Conservation (phyloP, 1,140 invertebrate species). For the Drosophila hydei region DNA sequence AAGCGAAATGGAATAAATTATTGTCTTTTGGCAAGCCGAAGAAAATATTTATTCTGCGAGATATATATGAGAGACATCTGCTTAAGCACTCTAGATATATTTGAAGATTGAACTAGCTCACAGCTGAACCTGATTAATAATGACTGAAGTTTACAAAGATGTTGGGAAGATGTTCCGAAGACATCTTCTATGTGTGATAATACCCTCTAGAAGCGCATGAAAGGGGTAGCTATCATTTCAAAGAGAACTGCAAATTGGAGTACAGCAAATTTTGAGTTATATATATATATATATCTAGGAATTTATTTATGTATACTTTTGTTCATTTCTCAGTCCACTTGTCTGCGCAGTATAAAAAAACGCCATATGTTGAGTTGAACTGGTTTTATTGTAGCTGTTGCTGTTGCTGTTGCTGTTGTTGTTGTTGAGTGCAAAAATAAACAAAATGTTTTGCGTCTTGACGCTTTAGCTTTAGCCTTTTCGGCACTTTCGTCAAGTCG, state of each 20-base stretch:
- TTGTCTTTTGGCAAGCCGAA: no score
- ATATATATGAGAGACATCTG: no score
- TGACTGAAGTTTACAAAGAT: no score
- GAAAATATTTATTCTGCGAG: no score
- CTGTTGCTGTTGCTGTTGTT: constrained; percentile 17
- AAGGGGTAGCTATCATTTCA: neutral
- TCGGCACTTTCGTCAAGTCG: constrained; percentile 67
- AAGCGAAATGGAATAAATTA: neutral
- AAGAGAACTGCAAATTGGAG: neutral
- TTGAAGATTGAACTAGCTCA: no score
- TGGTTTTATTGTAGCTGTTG: constrained; percentile 54
- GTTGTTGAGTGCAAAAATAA: constrained; percentile 59
- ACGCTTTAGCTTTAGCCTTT: constrained; percentile 46
- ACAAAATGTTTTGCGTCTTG: constrained; percentile 59
- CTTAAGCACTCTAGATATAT: no score
- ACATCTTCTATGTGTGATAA: neutral
- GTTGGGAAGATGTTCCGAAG: no score
- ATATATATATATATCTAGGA: constrained; percentile 2
- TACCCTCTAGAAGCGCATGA: neutral
- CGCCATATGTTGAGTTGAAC: constrained; percentile 65
- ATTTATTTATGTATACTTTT: constrained; percentile 5
- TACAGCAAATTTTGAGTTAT: constrained; percentile 30
- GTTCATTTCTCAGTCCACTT: constrained; percentile 36
- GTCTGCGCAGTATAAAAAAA: constrained; percentile 46
- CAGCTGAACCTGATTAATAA: no score